Evolutionary conservation across 2,113 vertebrate species (phyloP).

Genomic region (Numida meleagris): DNA sequence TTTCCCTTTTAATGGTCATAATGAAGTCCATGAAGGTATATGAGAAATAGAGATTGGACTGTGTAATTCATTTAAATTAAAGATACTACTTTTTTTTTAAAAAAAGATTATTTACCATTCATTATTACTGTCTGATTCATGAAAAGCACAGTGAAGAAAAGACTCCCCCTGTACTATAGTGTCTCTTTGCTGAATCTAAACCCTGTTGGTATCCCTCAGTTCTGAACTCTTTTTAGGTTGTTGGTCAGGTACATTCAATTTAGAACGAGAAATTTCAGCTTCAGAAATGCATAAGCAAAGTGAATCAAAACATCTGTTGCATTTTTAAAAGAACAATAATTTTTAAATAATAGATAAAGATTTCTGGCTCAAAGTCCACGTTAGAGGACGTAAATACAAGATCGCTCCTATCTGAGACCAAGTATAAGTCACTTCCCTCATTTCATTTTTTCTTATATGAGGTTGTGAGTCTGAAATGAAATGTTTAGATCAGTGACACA

Average conservation of each 20-base stretch:
- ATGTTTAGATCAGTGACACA: neutral
- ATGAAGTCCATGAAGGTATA: neutral
- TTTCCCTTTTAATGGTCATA: neutral
- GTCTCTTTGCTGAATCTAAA: neutral
- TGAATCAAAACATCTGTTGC: neutral
- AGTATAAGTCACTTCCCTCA: neutral
- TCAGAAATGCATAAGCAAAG: neutral
- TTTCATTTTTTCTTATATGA: neutral
- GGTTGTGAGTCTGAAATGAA: neutral
- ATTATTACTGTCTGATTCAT: neutral
- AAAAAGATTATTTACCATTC: neutral
- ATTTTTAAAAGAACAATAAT: neutral
- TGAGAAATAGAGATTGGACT: neutral
- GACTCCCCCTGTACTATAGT: neutral
- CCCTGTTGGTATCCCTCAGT: neutral
- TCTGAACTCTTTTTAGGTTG: neutral
- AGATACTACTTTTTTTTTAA: neutral
- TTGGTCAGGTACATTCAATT: neutral
- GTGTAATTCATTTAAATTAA: conserved; percentile 6
- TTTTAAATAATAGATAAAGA: fast-evolving
- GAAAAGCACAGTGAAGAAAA: neutral
- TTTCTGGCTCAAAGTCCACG: neutral
- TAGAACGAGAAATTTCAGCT: neutral
- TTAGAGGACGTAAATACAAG: neutral
- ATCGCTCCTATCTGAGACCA: neutral